Conservation (phyloP, 1,140 invertebrate species). For the Trissolcus basalis region DNA sequence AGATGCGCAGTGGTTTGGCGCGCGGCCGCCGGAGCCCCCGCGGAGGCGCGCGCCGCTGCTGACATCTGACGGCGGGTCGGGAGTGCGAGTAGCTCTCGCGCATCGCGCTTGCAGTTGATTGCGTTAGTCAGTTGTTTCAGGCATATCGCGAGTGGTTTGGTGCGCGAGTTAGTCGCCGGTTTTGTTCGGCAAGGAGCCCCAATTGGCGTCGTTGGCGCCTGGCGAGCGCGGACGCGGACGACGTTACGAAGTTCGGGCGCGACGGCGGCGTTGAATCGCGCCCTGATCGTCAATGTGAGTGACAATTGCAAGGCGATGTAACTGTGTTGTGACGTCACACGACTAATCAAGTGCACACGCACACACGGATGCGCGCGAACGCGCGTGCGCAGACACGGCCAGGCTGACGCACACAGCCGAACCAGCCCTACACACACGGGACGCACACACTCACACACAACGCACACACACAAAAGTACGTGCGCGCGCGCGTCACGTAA, state of each 20-base stretch:
- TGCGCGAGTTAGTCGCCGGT: conserved; percentile 56
- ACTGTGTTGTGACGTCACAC: conserved; percentile 74
- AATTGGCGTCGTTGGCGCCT: conserved; percentile 40
- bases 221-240: conserved; percentile 49
- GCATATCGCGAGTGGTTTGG: conserved; percentile 68
- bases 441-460: conserved; percentile 50
- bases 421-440: conserved; percentile 47
- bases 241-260: conserved; percentile 26
- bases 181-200: conserved; percentile 46
- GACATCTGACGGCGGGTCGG: conserved; percentile 62
- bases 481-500: conserved; percentile 53
- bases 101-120: conserved; percentile 65
- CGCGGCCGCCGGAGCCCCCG: conserved; percentile 64
- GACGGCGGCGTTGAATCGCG: conserved; percentile 36
- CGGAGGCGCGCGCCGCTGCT: conserved; percentile 32
- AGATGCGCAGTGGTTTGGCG: no score
- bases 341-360: conserved; percentile 72
- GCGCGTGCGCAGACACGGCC: conserved; percentile 57
- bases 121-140: conserved; percentile 73
- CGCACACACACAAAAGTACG: conserved; percentile 11
- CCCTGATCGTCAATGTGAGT: conserved; percentile 59
- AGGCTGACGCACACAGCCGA: conserved; percentile 21
- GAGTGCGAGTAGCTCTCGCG: conserved; percentile 27
- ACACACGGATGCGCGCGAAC: conserved; percentile 53
- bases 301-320: conserved; percentile 73